Percentiles rank a stretch among this genome's conserved stretches.
These are phyloP conservation scores for Panagrolaimus sp. DNA, from an alignment of 1,140 invertebrate genomes.

Conservation along the genomic window DNA sequence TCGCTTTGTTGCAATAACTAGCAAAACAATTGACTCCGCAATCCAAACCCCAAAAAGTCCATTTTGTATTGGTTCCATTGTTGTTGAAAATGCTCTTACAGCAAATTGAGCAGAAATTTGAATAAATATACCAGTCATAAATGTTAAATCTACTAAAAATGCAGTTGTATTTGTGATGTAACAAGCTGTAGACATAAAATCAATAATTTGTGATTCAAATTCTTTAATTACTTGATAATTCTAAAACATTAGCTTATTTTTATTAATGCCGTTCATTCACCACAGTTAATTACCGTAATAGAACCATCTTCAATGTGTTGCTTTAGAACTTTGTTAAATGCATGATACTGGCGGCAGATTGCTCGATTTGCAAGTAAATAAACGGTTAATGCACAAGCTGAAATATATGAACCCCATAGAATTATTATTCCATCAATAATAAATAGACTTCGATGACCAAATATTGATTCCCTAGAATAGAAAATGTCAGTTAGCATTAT, in stretches of 20 bases:
- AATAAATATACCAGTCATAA: not conserved
- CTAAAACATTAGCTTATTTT: not conserved
- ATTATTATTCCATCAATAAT: not conserved
- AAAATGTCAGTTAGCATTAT: no score
- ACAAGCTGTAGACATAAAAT: not conserved
- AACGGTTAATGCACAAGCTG: not conserved
- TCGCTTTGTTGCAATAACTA: not conserved
- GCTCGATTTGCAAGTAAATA: constrained; percentile 6
- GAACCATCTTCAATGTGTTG: not conserved
- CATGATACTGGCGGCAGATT: not conserved
- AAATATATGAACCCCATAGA: not conserved
- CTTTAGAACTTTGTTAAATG: not conserved
- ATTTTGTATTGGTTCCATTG: not conserved
- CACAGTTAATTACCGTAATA: not conserved
- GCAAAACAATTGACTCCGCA: not conserved
- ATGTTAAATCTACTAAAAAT: not conserved
- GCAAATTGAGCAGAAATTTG: constrained; percentile 9
- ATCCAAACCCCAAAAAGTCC: not conserved
- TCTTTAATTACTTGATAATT: no score
- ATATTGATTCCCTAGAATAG: not conserved
- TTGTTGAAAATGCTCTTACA: not conserved
- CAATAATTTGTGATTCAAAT: no score
- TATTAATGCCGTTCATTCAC: not conserved
- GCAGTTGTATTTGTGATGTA: not conserved
- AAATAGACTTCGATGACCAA: not conserved